Evolutionary conservation across 1,140 invertebrate genomes (phyloP).

Genomic region (Musca domestica): DNA sequence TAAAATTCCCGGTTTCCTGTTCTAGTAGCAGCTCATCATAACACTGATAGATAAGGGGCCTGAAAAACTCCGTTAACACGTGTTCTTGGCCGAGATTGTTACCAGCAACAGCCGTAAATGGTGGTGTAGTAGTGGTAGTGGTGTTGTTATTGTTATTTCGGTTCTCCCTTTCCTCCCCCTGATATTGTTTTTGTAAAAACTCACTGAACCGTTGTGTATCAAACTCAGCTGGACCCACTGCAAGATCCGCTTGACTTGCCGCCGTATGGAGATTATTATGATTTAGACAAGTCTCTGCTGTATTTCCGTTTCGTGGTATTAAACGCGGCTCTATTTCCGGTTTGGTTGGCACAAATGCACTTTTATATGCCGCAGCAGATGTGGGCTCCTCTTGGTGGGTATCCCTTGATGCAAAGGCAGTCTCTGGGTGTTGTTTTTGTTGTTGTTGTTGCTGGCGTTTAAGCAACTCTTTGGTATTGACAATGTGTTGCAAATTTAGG

Average conservation of each 20-base stretch:
- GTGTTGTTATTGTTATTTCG: conserved; percentile 21
- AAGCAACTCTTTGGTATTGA: conserved; percentile 15
- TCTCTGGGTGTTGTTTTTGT: neutral
- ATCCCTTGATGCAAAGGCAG: neutral
- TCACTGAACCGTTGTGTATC: conserved; percentile 26
- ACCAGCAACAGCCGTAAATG: neutral
- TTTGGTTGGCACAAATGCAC: conserved; percentile 27
- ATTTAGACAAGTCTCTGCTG: neutral
- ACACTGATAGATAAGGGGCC: conserved; percentile 3
- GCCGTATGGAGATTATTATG: conserved; percentile 1
- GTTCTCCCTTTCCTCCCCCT: neutral
- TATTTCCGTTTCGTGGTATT: neutral
- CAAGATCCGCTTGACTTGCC: neutral
- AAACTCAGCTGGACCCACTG: conserved; percentile 8
- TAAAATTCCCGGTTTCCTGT: too few species aligned
- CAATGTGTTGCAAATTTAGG: conserved; percentile 20
- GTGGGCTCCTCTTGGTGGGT: too few species aligned
- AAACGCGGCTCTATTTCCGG: conserved; percentile 14
- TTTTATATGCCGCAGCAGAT: neutral
- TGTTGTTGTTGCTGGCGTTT: neutral
- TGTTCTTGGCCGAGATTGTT: conserved; percentile 11
- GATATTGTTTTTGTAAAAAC: conserved; percentile 20
- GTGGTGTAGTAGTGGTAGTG: neutral
- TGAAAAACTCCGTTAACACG: neutral
- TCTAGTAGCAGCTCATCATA: conserved; percentile 7